phyloP scores from a whole-genome alignment of 2,113 vertebrate species.

The Pseudorasbora parva region DNA sequence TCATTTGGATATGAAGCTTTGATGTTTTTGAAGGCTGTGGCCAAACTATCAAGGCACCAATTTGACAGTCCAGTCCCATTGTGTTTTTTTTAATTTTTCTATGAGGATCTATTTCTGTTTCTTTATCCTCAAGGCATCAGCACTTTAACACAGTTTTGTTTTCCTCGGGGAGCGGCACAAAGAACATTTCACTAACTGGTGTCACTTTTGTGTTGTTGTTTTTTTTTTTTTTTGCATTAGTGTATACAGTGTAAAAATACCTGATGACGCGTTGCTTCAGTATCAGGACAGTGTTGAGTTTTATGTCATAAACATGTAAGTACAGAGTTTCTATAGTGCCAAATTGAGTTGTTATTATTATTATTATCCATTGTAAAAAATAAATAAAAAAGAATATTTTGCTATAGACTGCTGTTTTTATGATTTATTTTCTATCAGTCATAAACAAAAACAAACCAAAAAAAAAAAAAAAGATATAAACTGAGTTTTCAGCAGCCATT shows the following conservation, averaged over 20 bases:
- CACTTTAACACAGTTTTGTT: background rate
- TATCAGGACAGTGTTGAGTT: slow-evolving; percentile 24
- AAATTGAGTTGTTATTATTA: background rate
- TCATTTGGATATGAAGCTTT: background rate
- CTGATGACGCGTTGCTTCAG: slow-evolving; percentile 9
- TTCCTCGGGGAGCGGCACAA: too few species aligned
- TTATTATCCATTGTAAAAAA: background rate
- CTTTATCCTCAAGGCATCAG: background rate
- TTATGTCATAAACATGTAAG: background rate
- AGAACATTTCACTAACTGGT: background rate
- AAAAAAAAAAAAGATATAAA: background rate
- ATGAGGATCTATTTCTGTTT: slow-evolving; percentile 10
- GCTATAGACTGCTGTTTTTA: too few species aligned
- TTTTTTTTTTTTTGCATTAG: background rate
- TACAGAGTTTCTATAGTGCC: background rate
- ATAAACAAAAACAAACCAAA: background rate
- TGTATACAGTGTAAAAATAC: slow-evolving; percentile 40
- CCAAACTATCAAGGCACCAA: background rate
- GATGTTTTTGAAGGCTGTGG: background rate
- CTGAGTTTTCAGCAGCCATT: background rate
- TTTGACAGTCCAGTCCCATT: slow-evolving; percentile 1
- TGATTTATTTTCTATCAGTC: background rate
- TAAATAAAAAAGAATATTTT: too few species aligned
- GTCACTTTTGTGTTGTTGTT: slow-evolving; percentile 15
- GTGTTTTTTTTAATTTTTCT: background rate